A percentile compares a stretch with the other conserved stretches of the same genome.
Conservation (phyloP, 1,140 invertebrate genomes). For the Onthophagus taurus region DNA sequence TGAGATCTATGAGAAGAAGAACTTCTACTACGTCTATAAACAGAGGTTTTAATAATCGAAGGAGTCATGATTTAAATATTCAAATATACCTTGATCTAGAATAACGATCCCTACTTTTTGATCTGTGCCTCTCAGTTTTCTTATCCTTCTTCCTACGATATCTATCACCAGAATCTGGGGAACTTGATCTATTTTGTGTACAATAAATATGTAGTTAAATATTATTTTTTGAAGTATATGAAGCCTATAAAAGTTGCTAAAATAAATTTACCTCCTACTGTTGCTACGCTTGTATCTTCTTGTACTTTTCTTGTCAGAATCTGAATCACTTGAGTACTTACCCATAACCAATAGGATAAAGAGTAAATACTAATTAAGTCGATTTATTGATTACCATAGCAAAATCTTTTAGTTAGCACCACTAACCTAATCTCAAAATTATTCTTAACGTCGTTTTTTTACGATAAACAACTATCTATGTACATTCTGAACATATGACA, state of each 20-base stretch:
- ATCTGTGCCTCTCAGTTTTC: slow-evolving; percentile 19
- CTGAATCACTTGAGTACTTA: slow-evolving; percentile 34
- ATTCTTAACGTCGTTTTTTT: too few relatives aligned
- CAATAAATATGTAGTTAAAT: slow-evolving; percentile 14
- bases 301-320: slow-evolving; percentile 26
- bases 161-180: slow-evolving; percentile 26
- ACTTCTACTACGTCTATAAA: slow-evolving; percentile 16
- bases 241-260: too few relatives aligned
- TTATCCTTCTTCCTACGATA: slow-evolving; percentile 19
- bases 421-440: too few relatives aligned
- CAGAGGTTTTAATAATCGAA: slow-evolving; percentile 2
- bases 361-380: too few relatives aligned
- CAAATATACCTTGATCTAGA: slow-evolving; percentile 19
- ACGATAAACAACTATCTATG: too few relatives aligned
- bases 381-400: too few relatives aligned
- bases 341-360: too few relatives aligned
- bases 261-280: slow-evolving; percentile 26
- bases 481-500: too few relatives aligned
- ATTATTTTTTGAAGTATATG: slow-evolving; percentile 10
- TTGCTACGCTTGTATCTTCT: slow-evolving; percentile 28
- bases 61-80: slow-evolving; percentile 3
- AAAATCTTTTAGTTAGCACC: too few relatives aligned
- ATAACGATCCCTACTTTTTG: slow-evolving; percentile 22
- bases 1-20: slow-evolving; percentile 18
- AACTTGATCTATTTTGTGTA: slow-evolving; percentile 22